These are phyloP conservation scores for Melinaea menophilus DNA, from an alignment of 2,888 invertebrate species.

Conservation along the genomic window DNA sequence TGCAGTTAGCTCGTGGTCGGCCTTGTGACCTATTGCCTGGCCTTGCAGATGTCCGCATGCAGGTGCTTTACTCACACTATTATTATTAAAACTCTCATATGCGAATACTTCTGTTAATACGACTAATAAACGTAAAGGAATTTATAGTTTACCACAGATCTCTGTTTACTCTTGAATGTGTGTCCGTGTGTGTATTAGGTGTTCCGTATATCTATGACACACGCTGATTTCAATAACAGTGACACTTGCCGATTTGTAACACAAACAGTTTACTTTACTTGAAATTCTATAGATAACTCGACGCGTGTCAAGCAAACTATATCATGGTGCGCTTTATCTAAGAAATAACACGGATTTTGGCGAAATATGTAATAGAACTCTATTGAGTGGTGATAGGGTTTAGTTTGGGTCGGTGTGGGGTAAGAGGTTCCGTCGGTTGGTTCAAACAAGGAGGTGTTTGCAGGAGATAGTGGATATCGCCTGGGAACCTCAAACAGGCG, in stretches of 20 bases:
- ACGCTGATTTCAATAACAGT: slow-evolving; percentile 37
- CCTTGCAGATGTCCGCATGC: slow-evolving; percentile 49
- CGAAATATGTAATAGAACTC: slow-evolving; percentile 7
- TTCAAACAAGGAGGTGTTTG: slow-evolving; percentile 75
- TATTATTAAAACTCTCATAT: background rate
- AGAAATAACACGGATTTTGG: slow-evolving; percentile 29
- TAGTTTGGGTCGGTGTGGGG: slow-evolving; percentile 16
- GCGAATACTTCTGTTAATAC: background rate
- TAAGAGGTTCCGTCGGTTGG: slow-evolving; percentile 54
- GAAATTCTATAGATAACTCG: slow-evolving; percentile 66
- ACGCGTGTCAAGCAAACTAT: slow-evolving; percentile 58
- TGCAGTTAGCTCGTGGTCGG: slow-evolving; percentile 52
- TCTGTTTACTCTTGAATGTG: background rate
- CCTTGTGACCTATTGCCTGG: slow-evolving; percentile 70
- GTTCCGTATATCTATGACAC: slow-evolving; percentile 15
- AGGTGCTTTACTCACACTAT: slow-evolving; percentile 26
- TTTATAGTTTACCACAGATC: background rate
- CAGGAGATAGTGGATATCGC: slow-evolving; percentile 73
- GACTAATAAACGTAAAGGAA: background rate
- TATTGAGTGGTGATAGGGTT: slow-evolving; percentile 20
- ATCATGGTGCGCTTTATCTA: slow-evolving; percentile 35
- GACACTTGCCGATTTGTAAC: slow-evolving; percentile 62
- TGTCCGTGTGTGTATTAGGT: slow-evolving; percentile 9
- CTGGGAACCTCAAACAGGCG: slow-evolving; percentile 75
- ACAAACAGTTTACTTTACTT: slow-evolving; percentile 67